Base-by-base conservation (phyloP, 2,797 vertebrate species). In the Gorsachius magnificus region DNA sequence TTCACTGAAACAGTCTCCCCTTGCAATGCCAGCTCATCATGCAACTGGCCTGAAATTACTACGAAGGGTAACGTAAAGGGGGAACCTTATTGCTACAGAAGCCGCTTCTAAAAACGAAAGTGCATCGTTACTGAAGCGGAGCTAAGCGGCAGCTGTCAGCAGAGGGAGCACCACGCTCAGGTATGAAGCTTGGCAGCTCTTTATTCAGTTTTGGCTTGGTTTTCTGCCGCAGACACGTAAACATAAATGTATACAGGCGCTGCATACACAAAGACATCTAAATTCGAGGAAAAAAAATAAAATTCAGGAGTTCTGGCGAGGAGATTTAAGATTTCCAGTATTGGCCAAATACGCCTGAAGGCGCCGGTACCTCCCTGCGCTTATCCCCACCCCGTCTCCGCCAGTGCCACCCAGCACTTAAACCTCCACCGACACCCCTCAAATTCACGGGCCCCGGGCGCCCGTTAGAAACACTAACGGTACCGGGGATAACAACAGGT, bases 91-190 rank as follows among this genome's bases (percentile, higher is more conserved):
- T 10, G 78, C 29, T 14, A 26, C 0, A 35, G 10, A 31, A 88
- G 31, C 9, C 9, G 3, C 36, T 33, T 29, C 35, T 3, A 63
- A 24, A 53, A 70, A 35, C 1, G 0, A 2, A 46, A 58, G 53
- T 0, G 48, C n/a, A 33, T 1, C 8, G 10, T 1, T 5, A 16
- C n/a, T 2, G 13, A 15, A 10, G 36, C 0, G 29, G 71, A 57
- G 63, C 89, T 5, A 12, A 41, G 15, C 3, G 2, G 71, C 45
- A n/a, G 60, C 84, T 12, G 71, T 11, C 96, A 80, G 82, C 85
- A 96, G 94, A 91, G 95, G 96, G 95, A 87, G 95, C 90, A 5
- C 92, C 77, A 4, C 8, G 50, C 89, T 17, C 85, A 57, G 5
- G 3, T 8, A 83, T 2, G 2, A n/a, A 51, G 7, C 5, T 3